Base-by-base conservation (phyloP, 1,140 invertebrate species). In the Drosophila littoralis region DNA sequence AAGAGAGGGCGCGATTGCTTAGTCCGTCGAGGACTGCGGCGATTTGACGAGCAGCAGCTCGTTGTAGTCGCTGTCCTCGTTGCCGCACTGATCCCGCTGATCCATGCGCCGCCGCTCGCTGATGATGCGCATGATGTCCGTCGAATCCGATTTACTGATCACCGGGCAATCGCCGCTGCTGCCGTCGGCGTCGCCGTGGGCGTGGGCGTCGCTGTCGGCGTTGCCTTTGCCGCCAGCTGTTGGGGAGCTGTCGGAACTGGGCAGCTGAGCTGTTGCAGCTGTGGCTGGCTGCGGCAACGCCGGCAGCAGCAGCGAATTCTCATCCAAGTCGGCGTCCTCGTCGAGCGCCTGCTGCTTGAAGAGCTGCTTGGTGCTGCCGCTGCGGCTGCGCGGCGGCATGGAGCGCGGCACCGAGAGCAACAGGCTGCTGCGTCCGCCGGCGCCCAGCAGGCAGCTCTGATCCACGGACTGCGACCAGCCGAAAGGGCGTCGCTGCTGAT, bases 271-370 rank as follows among this genome's bases (percentile, higher is more conserved):
- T 35, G 42, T n/a, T 6, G 35, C n/a, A 10, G 42, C 33, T 12
- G 50, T n/a, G 8, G 50, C 32, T 7, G 48, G 12, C n/a, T 9
- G 33, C 35, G n/a, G 33, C 36, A 51, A 40, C 9, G 76, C 45
- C 6, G 91, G 92, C 57, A 92, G 40, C 48, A 92, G 67, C 51
- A 92, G 58, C 17, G 91, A 92, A 33, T 58, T 92, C 65, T 92
- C 92, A 50, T 92, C 91, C 74, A 92, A 81, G 60, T 86, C 83
- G 45, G 83, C 86, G 28, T 92, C 92, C 77, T 92, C 92, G 61
- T 92, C 92, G 10, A 92, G 76, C 1, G 92, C 92, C 69, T 92
- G 89, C 63, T 92, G 92, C 63, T 92, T 92, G 70, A 92, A 92
- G 8, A 92, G 81, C 67, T 92, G 92, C 65, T 92, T 92, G 35